Base-by-base conservation (phyloP, 2,113 vertebrate species). In the Laterallus jamaicensis region DNA sequence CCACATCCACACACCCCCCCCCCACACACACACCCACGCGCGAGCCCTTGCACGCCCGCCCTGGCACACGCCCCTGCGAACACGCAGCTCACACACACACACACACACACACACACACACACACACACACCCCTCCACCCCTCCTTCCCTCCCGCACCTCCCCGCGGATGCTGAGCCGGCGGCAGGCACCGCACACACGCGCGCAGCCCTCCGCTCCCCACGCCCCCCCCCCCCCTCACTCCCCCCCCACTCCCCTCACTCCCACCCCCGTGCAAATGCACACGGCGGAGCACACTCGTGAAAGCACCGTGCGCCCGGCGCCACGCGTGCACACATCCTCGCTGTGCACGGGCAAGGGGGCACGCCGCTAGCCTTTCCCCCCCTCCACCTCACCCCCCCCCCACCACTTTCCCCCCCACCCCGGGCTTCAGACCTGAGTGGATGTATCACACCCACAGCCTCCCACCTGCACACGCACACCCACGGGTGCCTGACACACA, bases 301-400 rank as follows among this genome's bases (percentile, higher is more conserved):
- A 18, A 29, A 63, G 56, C 59, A 3, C n/a, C 11, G 15, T n/a
- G 75, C 32, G 17, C 39, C 20, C 5, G 11, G 40, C 24, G 19
- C 6, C n/a, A 3, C 4, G 5, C 37, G 1, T 4, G 1, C 17
- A 14, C 13, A 7, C 35, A 5, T 25, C 6, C 40, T 5, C 37
- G 7, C 26, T 10, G 2, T n/a, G 32, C 16, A 6, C 19, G 28
- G 49, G 28, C 37, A 44, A 35, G 55, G 20, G 54, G 62, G 10
- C 29, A 52, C 7, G 4, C 56, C 5, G 32, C 26, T 32, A n/a
- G 28, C 15, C 42, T 44, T 44, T 17, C 42, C 42, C 42, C 42
- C 42, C 42, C 14, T 12, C 15, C 42, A 6, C 8, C 6, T n/a
- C n/a, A n/a, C 19, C 54, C 15, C 8, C 32, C 2, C 2, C 11